Conservation (phyloP, 2,797 vertebrate genomes). For the Myoxocephalus aenaeus region DNA sequence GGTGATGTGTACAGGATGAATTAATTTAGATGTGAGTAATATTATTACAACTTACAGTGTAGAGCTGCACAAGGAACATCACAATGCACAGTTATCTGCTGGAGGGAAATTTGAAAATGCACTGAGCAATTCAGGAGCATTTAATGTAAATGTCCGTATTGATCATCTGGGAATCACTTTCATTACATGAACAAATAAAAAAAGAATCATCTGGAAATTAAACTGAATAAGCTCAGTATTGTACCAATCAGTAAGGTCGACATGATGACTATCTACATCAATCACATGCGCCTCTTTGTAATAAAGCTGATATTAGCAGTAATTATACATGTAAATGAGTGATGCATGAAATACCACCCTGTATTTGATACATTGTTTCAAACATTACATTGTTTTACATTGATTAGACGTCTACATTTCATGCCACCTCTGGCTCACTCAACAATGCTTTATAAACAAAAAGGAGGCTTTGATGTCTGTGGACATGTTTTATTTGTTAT, state of each 20-base stretch:
- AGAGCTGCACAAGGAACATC: not conserved
- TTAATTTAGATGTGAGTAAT: slow-evolving; percentile 6
- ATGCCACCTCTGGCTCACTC: not conserved
- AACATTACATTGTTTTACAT: too few species aligned
- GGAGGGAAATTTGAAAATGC: slow-evolving; percentile 4
- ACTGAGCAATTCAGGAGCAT: not conserved
- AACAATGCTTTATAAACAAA: not conserved
- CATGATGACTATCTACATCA: slow-evolving; percentile 26
- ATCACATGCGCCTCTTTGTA: not conserved
- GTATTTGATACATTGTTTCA: too few species aligned
- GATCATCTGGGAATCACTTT: slow-evolving; percentile 19
- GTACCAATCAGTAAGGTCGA: slow-evolving; percentile 23
- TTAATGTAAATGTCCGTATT: slow-evolving; percentile 2
- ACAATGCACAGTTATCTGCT: not conserved
- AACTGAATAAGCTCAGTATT: slow-evolving; percentile 26
- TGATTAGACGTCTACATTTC: slow-evolving; percentile 15
- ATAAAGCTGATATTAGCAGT: slow-evolving; percentile 13
- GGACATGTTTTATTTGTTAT: not conserved
- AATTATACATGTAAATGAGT: slow-evolving; percentile 29
- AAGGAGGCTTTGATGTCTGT: not conserved
- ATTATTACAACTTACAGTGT: not conserved
- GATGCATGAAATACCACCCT: slow-evolving; percentile 11
- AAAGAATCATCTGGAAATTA: too few species aligned
- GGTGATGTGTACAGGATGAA: slow-evolving; percentile 15
- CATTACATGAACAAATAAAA: not conserved